Evolutionary conservation across 2,113 vertebrate species (phyloP).

Genomic region (Chionis minor): DNA sequence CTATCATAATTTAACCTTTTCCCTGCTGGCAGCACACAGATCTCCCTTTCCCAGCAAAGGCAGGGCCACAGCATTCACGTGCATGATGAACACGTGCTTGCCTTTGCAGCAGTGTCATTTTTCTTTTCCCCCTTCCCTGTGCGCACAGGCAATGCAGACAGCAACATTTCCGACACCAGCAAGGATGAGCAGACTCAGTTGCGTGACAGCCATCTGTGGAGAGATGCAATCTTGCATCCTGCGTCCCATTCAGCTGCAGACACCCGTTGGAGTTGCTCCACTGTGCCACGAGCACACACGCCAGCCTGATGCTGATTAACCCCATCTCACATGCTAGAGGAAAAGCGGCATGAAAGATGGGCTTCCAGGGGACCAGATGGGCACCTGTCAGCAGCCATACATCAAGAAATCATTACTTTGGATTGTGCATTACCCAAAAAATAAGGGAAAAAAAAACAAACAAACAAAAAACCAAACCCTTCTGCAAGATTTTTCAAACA

Average conservation of each 20-base stretch:
- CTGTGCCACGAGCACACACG: not conserved
- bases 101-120: not conserved
- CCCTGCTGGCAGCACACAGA: not conserved
- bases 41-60: not conserved
- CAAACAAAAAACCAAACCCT: not conserved
- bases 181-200: not conserved
- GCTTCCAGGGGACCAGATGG: not conserved
- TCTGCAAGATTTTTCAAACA: conserved; percentile 17
- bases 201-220: not conserved
- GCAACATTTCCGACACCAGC: not conserved
- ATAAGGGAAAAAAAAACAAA: no score
- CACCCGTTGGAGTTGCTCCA: not conserved
- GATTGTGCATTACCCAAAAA: not conserved
- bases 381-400: conserved; percentile 49
- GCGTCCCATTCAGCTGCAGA: accelerated
- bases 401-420: conserved; percentile 18
- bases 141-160: not conserved
- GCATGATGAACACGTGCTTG: not conserved
- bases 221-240: not conserved
- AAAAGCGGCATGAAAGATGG: not conserved
- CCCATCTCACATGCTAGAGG: not conserved
- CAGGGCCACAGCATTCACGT: not conserved
- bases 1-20: conserved; percentile 56
- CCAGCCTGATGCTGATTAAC: not conserved
- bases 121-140: not conserved